Evolutionary conservation across 2,113 vertebrate species (phyloP), one percentile per base, ranked within the genome.

Genomic region (Cottus gobio): DNA sequence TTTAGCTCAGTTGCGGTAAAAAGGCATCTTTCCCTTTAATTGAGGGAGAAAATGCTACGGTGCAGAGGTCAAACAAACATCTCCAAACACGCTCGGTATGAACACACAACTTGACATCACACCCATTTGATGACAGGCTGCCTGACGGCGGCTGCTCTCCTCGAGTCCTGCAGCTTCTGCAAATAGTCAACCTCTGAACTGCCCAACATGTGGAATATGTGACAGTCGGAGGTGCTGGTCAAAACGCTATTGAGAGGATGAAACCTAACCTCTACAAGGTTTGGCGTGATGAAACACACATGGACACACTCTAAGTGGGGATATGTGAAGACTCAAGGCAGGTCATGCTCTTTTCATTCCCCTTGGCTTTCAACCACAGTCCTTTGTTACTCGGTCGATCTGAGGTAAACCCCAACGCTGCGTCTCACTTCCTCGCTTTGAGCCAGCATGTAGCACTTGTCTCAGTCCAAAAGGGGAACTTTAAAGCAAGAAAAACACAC

Each of bases 401-500:
- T 71, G 84, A 89, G 82, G 85, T 82, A 26, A 77, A 88, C 86
- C 86, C 30, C 75, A 72, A 15, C 31, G 28, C 60, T n/a, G 75
- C 30, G 0, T 81, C 78, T 82, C 80, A 88, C 84, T 89, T 91
- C 86, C 87, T 87, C n/a, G 11, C 63, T 50, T 58, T 73, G 12
- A 76, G 57, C 7, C 28, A 16, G 58, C 65, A 58, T 16, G 62
- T 22, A 3, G 20, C 42, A 42, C 44, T 83, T 18, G 60, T 80
- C 72, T 90, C 77, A 75, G 72, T 66, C 42, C 71, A 71, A 86
- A 85, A 82, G 34, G 8, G 84, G 89, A 91, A 91, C 82, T 79
- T 65, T 26, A 75, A 54, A 72, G 31, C 31, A 48, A 26, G 24
- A 56, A 65, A 68, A 77, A 57, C 75, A 60, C 15, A 39, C 42